phyloP scores from a whole-genome alignment of 2,113 vertebrate species.

The Hyla sarda region DNA sequence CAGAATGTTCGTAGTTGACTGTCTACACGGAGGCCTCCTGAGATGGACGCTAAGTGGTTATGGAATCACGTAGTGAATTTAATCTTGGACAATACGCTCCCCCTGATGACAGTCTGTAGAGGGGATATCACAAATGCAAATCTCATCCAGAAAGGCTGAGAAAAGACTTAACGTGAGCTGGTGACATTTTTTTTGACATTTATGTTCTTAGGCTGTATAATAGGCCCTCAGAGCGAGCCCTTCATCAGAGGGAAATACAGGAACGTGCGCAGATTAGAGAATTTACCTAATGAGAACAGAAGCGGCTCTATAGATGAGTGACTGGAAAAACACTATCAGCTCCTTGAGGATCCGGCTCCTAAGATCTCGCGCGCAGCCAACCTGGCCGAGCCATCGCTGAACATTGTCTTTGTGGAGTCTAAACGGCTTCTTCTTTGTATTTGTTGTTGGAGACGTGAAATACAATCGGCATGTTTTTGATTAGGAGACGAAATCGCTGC shows the following conservation, averaged over 20 bases:
- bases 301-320: too few relatives aligned
- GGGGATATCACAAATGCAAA: background rate
- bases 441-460: background rate
- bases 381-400: background rate
- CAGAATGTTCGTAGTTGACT: too few relatives aligned
- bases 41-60: too few relatives aligned
- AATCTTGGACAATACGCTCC: background rate
- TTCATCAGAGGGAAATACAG: conserved; percentile 39
- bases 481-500: background rate
- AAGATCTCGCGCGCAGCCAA: too few relatives aligned
- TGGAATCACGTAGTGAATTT: background rate
- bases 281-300: conserved; percentile 41
- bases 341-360: conserved; percentile 28
- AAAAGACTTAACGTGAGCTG: conserved; percentile 6
- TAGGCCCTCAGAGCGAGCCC: conserved; percentile 35
- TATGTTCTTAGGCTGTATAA: too few relatives aligned
- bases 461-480: conserved; percentile 29
- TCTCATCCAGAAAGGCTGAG: background rate
- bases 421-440: conserved; percentile 35
- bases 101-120: background rate
- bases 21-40: too few relatives aligned
- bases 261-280: conserved; percentile 31
- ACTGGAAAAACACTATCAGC: conserved; percentile 43
- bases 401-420: conserved; percentile 3
- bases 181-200: conserved; percentile 42